These are phyloP conservation scores for Bimastos eiseni DNA, from an alignment of 2,888 invertebrate species.

Conservation along the genomic window DNA sequence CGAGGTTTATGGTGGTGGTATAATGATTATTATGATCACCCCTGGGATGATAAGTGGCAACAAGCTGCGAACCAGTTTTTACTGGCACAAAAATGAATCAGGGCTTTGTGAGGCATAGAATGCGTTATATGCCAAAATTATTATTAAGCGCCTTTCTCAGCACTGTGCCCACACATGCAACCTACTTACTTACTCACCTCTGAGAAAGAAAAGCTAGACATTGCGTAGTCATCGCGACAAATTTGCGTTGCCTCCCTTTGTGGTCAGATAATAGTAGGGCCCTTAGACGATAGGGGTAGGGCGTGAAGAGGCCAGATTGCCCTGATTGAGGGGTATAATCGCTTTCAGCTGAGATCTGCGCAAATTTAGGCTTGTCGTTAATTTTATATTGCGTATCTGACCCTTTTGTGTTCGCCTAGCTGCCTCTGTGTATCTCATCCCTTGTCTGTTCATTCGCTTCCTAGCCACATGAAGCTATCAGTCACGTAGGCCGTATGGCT, in stretches of 20 bases:
- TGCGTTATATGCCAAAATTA: neutral
- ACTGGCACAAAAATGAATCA: neutral
- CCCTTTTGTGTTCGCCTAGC: neutral
- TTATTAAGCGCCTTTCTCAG: neutral
- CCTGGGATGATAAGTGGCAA: slow-evolving; percentile 20
- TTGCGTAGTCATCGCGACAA: neutral
- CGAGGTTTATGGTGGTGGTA: neutral
- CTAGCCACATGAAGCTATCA: neutral
- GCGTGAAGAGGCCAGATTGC: neutral
- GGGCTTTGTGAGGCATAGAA: no score
- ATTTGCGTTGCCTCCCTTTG: neutral
- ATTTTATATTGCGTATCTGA: neutral
- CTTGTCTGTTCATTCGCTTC: neutral
- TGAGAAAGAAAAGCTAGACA: neutral
- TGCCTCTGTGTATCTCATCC: neutral
- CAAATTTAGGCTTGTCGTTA: neutral
- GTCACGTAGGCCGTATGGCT: neutral
- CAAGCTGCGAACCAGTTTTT: neutral
- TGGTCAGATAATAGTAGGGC: neutral
- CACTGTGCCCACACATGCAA: neutral
- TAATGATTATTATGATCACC: slow-evolving; percentile 24
- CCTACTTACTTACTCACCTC: neutral
- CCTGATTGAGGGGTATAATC: neutral
- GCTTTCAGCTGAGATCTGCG: neutral
- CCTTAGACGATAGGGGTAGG: neutral